A percentile compares a stretch with the other conserved stretches of the same genome.
phyloP scores from a whole-genome alignment of 2,888 invertebrate species.

The Hanleya hanleyi region DNA sequence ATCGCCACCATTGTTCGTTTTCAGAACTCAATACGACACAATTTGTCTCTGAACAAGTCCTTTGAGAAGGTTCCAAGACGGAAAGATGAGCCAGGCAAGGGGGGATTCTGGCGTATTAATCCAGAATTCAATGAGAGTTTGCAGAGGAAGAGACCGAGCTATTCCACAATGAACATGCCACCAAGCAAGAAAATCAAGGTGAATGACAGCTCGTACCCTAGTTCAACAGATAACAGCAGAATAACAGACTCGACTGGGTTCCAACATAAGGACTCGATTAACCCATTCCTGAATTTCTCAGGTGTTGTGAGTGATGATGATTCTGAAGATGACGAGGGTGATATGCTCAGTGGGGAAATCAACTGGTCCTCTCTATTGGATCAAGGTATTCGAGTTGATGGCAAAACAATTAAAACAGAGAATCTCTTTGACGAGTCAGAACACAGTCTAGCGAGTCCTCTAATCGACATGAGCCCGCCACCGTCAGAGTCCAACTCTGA shows the following conservation, averaged over 20 bases:
- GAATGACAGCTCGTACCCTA: constrained; percentile 46
- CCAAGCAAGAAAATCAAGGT: constrained; percentile 43
- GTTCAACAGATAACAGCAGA: too few species aligned
- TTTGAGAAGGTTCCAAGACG: constrained; percentile 85
- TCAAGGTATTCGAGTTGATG: constrained; percentile 71
- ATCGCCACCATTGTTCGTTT: too few species aligned
- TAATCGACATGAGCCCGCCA: constrained; percentile 66
- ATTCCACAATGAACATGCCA: not conserved
- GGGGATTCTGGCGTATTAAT: constrained; percentile 95
- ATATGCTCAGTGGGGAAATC: constrained; percentile 60
- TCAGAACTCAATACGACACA: constrained; percentile 94
- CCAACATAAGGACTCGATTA: not conserved
- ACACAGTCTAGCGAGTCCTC: constrained; percentile 51
- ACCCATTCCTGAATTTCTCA: constrained; percentile 1
- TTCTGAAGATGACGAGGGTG: constrained; percentile 54
- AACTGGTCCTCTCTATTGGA: constrained; percentile 70
- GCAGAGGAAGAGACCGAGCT: constrained; percentile 68
- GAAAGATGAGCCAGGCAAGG: constrained; percentile 85
- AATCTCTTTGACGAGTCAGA: constrained; percentile 59
- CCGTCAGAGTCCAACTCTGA: constrained; percentile 65
- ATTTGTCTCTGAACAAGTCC: constrained; percentile 92
- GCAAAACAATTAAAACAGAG: constrained; percentile 67
- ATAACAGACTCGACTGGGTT: too few species aligned
- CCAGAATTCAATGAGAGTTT: constrained; percentile 76
- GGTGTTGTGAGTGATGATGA: constrained; percentile 15